Base-by-base conservation (phyloP, 2,797 vertebrate genomes). In the Chaetodon trifasciatus region DNA sequence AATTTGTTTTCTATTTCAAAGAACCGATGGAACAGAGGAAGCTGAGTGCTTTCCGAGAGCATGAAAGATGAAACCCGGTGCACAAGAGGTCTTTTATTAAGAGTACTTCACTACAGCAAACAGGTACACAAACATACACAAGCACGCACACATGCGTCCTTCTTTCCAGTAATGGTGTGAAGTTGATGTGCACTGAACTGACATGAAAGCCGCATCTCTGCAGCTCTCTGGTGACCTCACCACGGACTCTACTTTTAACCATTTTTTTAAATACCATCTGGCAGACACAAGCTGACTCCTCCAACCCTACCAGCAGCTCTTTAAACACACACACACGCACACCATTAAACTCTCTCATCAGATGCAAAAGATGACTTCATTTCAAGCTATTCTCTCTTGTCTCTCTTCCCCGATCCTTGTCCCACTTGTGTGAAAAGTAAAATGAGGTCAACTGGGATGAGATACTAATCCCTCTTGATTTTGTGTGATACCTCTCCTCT, bases 1-100 rank as follows among this genome's bases (percentile, higher is more conserved):
- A 88, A 85, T 86, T 79, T 42, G 76, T 79, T 89, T 88, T 87
- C 74, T 65, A 85, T 81, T 78, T 85, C 75, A 70, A 70, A 77
- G 70, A 86, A 78, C 50, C 35, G 4, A 74, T 52, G 67, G 46
- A 86, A 79, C 64, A 74, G 66, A 87, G 68, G 66, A 69, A 19
- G 63, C 61, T 52, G 73, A 86, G 78, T 85, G 87, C 70, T 86
- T 80, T 84, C 70, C 64, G 72, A 84, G 70, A 72, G 63, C 57
- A 64, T 76, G 76, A 79, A 88, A 88, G 79, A 86, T 80, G 81
- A 89, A 88, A 83, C 85, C 66, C 21, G 16, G 80, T 24, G 40
- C 70, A 81, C 40, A 58, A 79, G 73, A 50, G 70, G 79, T 82
- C 72, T 91, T 89, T 90, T 78, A 89, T 89, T 73, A 85, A 75